Evolutionary conservation across 1,140 invertebrate genomes (phyloP).

Genomic region (Panagrolaimus sp.): DNA sequence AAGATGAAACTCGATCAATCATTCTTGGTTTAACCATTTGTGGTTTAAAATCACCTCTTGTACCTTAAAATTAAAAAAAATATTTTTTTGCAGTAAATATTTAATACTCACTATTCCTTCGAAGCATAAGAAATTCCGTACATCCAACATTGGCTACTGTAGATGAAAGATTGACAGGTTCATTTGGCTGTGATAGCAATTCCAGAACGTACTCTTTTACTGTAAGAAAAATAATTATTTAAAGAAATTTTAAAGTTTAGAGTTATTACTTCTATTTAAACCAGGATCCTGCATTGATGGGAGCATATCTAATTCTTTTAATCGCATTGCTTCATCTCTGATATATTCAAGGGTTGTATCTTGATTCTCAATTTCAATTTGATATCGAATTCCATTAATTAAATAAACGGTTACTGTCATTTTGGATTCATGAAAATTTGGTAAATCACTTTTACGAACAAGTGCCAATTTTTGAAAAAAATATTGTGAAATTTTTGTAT

Average conservation of each 20-base stretch:
- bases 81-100: too few species aligned
- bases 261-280: background rate
- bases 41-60: background rate
- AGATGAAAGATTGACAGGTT: background rate
- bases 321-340: background rate
- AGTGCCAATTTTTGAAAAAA: slow-evolving; percentile 1
- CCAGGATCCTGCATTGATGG: background rate
- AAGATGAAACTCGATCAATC: background rate
- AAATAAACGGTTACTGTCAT: background rate
- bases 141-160: background rate
- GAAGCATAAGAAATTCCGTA: background rate
- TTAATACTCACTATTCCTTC: background rate
- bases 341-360: background rate
- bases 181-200: background rate
- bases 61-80: too few species aligned
- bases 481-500: background rate
- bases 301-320: background rate
- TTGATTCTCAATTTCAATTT: background rate
- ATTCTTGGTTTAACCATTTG: background rate
- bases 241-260: background rate
- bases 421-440: background rate
- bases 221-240: background rate
- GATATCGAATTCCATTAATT: background rate
- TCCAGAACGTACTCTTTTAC: background rate
- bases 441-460: background rate